Percentiles rank a stretch among this genome's conserved stretches.
Conservation (phyloP, 2,797 vertebrate species). For the Pseudomugil tenellus region DNA sequence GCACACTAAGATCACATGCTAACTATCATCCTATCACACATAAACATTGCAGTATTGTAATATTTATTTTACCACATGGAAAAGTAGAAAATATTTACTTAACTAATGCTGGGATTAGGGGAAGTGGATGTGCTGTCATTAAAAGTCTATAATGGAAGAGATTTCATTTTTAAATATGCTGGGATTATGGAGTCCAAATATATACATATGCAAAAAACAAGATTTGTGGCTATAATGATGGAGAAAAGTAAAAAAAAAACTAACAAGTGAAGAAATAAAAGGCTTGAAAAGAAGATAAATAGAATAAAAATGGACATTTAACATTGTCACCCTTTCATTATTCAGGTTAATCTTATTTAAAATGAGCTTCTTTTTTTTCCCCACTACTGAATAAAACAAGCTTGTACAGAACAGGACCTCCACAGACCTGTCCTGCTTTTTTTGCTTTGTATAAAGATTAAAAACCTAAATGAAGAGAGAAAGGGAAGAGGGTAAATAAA, state of each 20-base stretch:
- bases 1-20: neutral
- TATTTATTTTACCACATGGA: neutral
- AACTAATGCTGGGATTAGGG: neutral
- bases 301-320: constrained; percentile 19
- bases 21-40: neutral
- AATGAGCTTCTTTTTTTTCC: constrained; percentile 54
- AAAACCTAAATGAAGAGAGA: constrained; percentile 42
- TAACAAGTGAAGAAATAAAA: neutral
- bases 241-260: constrained; percentile 27
- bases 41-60: neutral
- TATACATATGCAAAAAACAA: constrained; percentile 1
- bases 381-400: constrained; percentile 53
- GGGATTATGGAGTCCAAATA: neutral
- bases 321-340: constrained; percentile 32
- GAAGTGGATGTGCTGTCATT: neutral
- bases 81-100: neutral
- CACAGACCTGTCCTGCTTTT: constrained; percentile 49
- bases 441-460: constrained; percentile 32
- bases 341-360: constrained; percentile 60
- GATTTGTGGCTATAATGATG: neutral
- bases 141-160: neutral
- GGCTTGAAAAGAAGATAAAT: constrained; percentile 8
- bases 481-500: constrained; percentile 48
- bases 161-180: neutral
- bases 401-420: constrained; percentile 57